Percentiles rank a stretch among this genome's conserved stretches.
Conservation (phyloP, 2,888 invertebrate species). For the Rhabditoides inermis region DNA sequence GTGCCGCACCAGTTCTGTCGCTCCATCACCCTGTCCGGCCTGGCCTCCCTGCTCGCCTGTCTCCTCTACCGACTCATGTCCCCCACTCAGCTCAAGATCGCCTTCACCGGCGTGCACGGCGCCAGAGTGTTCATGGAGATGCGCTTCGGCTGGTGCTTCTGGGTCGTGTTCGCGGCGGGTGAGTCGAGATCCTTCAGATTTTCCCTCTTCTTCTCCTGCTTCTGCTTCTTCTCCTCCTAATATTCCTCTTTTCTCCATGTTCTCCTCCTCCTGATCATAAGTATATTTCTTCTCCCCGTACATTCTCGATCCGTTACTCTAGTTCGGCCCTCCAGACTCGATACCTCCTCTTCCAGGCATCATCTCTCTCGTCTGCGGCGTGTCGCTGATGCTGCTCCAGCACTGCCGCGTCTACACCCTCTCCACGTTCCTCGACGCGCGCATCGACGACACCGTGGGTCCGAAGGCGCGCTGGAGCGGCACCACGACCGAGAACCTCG, state of each 20-base stretch:
- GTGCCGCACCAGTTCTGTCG: slow-evolving; percentile 38
- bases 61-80: slow-evolving; percentile 35
- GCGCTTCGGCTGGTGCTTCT: slow-evolving; percentile 43
- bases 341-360: slow-evolving; percentile 17
- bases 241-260: too few species aligned
- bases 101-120: slow-evolving; percentile 34
- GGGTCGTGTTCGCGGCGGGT: slow-evolving; percentile 40
- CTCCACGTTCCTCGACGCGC: slow-evolving; percentile 42
- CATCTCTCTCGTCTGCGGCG: slow-evolving; percentile 32
- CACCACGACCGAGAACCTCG: too few species aligned
- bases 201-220: too few species aligned
- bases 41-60: slow-evolving; percentile 31
- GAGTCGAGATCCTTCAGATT: too few species aligned
- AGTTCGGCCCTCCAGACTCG: too few species aligned
- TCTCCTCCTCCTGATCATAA: too few species aligned
- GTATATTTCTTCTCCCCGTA: neutral
- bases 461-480: slow-evolving; percentile 14
- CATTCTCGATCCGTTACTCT: too few species aligned
- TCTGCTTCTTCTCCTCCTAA: too few species aligned
- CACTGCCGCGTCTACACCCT: slow-evolving; percentile 40
- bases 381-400: slow-evolving; percentile 35
- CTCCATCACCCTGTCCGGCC: slow-evolving; percentile 16
- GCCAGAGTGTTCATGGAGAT: slow-evolving; percentile 31
- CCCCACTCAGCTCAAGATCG: slow-evolving; percentile 39
- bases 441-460: slow-evolving; percentile 41